Evolutionary conservation across 2,888 invertebrate genomes (phyloP).

Genomic region (Drosophila tanythrix): DNA sequence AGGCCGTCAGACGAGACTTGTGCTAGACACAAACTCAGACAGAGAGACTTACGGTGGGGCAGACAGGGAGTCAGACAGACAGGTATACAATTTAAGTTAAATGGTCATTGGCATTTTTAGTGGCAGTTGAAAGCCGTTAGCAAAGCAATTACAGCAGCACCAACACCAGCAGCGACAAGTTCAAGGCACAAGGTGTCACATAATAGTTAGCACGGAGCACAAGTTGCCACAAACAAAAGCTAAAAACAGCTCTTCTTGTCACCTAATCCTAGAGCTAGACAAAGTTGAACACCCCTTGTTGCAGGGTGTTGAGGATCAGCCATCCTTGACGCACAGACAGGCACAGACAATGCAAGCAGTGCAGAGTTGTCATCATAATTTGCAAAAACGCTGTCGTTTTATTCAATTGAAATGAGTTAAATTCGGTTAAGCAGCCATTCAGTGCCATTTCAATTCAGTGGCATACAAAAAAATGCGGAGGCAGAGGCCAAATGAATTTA

Average conservation of each 20-base stretch:
- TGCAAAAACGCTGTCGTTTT: slow-evolving; percentile 30
- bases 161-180: slow-evolving; percentile 36
- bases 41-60: slow-evolving; percentile 16
- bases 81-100: slow-evolving; percentile 42
- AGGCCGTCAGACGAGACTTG: slow-evolving; percentile 22
- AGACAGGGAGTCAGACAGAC: slow-evolving; percentile 20
- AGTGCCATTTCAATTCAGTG: slow-evolving; percentile 71
- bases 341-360: slow-evolving; percentile 11
- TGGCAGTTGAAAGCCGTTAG: slow-evolving; percentile 51
- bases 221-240: slow-evolving; percentile 27
- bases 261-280: slow-evolving; percentile 32
- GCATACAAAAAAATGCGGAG: slow-evolving; percentile 8
- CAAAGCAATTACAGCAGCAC: slow-evolving; percentile 42
- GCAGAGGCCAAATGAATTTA: slow-evolving; percentile 44
- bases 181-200: slow-evolving; percentile 35
- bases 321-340: not conserved
- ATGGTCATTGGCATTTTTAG: slow-evolving; percentile 70
- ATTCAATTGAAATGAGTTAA: slow-evolving; percentile 67
- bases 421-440: slow-evolving; percentile 62
- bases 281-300: slow-evolving; percentile 9
- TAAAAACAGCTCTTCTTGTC: slow-evolving; percentile 13
- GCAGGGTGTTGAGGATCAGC: not conserved
- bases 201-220: not conserved
- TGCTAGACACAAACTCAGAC: slow-evolving; percentile 25
- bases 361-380: slow-evolving; percentile 31